Percentiles rank a stretch among this genome's conserved stretches.
phyloP scores from a whole-genome alignment of 2,797 vertebrate species.

The Phylloscopus collybita region DNA sequence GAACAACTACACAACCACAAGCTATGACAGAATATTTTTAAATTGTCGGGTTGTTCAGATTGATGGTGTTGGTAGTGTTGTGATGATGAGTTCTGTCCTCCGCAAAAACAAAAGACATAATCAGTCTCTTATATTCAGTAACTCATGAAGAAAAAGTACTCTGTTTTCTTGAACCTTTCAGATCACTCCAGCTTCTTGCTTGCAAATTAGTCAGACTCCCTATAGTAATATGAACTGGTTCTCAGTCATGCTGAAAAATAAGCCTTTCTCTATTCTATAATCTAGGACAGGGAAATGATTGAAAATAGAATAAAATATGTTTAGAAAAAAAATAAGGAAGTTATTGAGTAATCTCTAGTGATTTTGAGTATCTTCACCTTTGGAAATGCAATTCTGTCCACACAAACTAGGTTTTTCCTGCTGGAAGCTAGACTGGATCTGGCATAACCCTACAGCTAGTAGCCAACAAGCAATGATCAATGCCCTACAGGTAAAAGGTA shows the following conservation, averaged over 20 bases:
- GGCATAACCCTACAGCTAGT: neutral
- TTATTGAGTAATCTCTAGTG: neutral
- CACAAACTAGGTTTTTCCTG: neutral
- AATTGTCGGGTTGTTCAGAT: slow-evolving; percentile 2
- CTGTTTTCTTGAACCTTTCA: slow-evolving; percentile 37
- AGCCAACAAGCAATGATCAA: neutral
- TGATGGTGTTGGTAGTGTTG: slow-evolving; percentile 12
- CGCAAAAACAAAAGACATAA: slow-evolving; percentile 41
- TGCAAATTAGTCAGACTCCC: slow-evolving; percentile 28
- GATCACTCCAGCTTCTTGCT: neutral
- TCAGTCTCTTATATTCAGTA: slow-evolving; percentile 47
- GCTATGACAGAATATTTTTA: slow-evolving; percentile 31
- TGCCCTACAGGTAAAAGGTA: neutral
- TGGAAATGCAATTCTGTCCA: neutral
- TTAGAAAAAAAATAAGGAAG: neutral
- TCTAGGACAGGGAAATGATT: neutral
- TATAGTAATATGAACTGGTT: slow-evolving; percentile 27
- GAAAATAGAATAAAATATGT: neutral
- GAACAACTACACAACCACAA: slow-evolving; percentile 48
- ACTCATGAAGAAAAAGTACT: slow-evolving; percentile 39
- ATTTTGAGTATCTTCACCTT: neutral
- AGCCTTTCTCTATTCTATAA: neutral
- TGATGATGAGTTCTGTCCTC: slow-evolving; percentile 32
- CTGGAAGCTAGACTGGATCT: neutral
- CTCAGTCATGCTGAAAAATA: slow-evolving; percentile 57